phyloP scores from a whole-genome alignment of 2,113 vertebrate species.

The Xiphophorus hellerii region DNA sequence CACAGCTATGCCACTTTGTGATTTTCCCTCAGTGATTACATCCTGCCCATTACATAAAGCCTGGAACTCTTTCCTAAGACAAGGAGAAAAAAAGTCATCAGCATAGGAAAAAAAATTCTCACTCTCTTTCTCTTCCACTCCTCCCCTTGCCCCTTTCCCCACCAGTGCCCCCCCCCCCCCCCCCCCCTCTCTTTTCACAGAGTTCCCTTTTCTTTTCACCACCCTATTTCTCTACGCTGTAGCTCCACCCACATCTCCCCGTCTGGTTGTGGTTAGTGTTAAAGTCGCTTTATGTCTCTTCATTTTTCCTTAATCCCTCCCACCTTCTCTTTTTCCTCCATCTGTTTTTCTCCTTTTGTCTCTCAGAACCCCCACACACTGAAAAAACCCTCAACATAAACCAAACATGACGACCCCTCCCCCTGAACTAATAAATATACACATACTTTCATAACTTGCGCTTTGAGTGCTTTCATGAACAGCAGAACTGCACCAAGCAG shows the following conservation, averaged over 20 bases:
- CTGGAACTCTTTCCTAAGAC: slow-evolving; percentile 49
- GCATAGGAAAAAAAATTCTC: slow-evolving; percentile 74
- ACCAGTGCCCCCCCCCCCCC: background rate
- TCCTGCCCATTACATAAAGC: slow-evolving; percentile 62
- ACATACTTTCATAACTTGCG: background rate
- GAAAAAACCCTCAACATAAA: background rate
- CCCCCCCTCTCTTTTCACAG: slow-evolving; percentile 14
- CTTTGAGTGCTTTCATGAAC: background rate
- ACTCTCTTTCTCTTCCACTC: slow-evolving; percentile 31
- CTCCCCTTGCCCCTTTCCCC: slow-evolving; percentile 12
- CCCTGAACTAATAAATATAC: background rate
- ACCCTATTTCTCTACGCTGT: slow-evolving; percentile 54
- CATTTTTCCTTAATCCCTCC: slow-evolving; percentile 8
- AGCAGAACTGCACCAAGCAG: background rate
- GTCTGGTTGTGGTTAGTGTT: slow-evolving; percentile 75
- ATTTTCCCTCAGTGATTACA: slow-evolving; percentile 43
- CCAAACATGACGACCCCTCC: slow-evolving; percentile 1
- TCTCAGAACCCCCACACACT: background rate
- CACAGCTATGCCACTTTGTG: slow-evolving; percentile 5
- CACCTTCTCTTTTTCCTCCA: slow-evolving; percentile 16
- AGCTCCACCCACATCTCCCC: slow-evolving; percentile 38
- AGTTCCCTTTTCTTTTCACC: slow-evolving; percentile 44
- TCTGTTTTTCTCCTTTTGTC: slow-evolving; percentile 41
- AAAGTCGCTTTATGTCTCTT: slow-evolving; percentile 33
- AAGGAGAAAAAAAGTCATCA: slow-evolving; percentile 27